These are phyloP conservation scores for Metallyticus violacea DNA, from an alignment of 2,888 invertebrate genomes.

Conservation along the genomic window DNA sequence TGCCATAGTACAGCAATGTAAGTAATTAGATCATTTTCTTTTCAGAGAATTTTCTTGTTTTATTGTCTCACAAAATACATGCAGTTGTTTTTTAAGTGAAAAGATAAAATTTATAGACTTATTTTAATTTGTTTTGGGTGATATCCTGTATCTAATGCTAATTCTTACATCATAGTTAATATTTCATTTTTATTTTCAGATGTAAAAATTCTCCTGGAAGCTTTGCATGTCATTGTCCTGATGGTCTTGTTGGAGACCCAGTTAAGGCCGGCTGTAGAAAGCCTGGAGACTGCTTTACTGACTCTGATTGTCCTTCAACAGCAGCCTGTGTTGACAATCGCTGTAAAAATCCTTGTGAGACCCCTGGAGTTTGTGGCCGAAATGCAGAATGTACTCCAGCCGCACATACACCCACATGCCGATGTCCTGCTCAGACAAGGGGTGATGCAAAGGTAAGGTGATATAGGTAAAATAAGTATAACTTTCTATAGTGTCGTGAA, in stretches of 20 bases:
- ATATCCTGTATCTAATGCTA: neutral
- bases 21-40: constrained; percentile 35
- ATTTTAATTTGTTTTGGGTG: neutral
- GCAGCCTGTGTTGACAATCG: constrained; percentile 72
- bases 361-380: constrained; percentile 63
- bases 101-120: neutral
- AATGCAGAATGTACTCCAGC: constrained; percentile 72
- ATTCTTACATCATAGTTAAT: neutral
- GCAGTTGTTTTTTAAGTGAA: neutral
- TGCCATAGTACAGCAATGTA: constrained; percentile 73
- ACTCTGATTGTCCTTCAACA: constrained; percentile 73
- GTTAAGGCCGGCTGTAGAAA: constrained; percentile 69
- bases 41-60: neutral
- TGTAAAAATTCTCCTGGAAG: constrained; percentile 79
- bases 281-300: constrained; percentile 78
- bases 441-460: constrained; percentile 64
- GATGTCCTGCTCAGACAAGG: constrained; percentile 69
- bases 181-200: constrained; percentile 39
- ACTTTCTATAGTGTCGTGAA: neutral
- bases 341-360: constrained; percentile 76
- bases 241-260: constrained; percentile 77
- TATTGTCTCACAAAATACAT: neutral
- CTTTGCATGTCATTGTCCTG: constrained; percentile 72
- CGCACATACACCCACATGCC: constrained; percentile 69
- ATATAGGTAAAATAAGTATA: neutral